phyloP scores from a whole-genome alignment of 2,113 vertebrate species.

The Cebidichthys violaceus region DNA sequence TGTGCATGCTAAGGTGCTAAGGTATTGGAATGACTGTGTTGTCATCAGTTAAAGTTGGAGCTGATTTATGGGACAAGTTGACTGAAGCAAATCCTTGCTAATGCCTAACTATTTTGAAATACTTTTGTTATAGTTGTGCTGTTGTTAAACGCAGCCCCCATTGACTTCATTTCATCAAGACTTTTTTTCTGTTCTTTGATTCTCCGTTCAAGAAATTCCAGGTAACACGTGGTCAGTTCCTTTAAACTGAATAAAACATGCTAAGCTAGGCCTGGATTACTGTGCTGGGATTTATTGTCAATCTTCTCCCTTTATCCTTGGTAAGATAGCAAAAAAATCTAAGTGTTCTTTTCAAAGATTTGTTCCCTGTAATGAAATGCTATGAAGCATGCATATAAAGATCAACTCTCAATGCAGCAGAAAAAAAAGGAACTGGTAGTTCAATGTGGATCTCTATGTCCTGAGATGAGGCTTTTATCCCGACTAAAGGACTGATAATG shows the following conservation, averaged over 20 bases:
- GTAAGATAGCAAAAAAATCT: no score
- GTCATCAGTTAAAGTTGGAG: slow-evolving; percentile 50
- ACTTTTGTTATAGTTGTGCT: no score
- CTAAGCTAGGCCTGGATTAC: no score
- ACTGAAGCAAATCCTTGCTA: slow-evolving; percentile 10
- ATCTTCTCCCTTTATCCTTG: no score
- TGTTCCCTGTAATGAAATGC: background rate
- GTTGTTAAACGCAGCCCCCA: no score
- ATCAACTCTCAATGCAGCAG: background rate
- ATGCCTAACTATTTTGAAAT: no score
- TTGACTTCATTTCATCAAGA: no score
- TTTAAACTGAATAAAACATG: no score
- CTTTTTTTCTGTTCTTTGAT: no score
- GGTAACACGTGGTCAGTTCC: no score
- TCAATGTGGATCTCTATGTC: background rate
- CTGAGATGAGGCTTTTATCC: background rate
- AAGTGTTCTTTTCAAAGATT: background rate
- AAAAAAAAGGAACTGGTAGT: background rate
- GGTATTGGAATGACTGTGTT: background rate
- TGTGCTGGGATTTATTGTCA: no score
- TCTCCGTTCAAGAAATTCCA: no score
- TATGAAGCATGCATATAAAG: background rate
- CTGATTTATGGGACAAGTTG: slow-evolving; percentile 33
- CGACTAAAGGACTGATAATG: background rate
- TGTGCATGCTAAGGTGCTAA: background rate